phyloP scores from a whole-genome alignment of 2,797 vertebrate genomes.

The Manis javanica region DNA sequence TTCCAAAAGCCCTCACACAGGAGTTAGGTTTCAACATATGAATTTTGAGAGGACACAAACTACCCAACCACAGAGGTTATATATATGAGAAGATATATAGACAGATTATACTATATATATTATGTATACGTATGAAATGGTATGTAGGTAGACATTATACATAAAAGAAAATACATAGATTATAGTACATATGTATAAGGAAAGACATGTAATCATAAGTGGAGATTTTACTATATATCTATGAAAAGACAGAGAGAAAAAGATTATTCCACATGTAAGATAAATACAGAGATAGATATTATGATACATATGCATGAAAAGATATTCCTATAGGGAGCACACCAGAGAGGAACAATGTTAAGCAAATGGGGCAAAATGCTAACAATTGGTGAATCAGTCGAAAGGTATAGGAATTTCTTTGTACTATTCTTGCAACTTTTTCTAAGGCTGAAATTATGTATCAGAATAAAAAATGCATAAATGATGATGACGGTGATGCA shows the following conservation, averaged over 20 bases:
- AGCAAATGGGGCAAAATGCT: background rate
- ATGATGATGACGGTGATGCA: accelerated
- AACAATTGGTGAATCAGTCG: too few relatives aligned
- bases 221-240: background rate
- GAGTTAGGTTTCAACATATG: background rate
- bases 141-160: background rate
- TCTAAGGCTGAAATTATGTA: background rate
- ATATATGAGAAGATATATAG: background rate
- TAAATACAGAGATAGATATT: background rate
- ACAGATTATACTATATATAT: background rate
- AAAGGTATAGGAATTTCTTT: background rate
- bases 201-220: background rate
- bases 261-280: background rate
- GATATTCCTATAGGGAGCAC: background rate
- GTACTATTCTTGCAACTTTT: background rate
- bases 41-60: background rate
- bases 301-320: background rate
- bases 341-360: background rate
- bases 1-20: background rate
- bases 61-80: background rate
- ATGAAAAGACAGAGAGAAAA: background rate
- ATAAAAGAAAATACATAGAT: background rate
- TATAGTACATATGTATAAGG: too few relatives aligned
- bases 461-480: background rate
- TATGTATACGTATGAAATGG: background rate